Evolutionary conservation across 2,797 vertebrate species (phyloP), one percentile per base, ranked within the genome.

Genomic region (Gobionotothen gibberifrons): DNA sequence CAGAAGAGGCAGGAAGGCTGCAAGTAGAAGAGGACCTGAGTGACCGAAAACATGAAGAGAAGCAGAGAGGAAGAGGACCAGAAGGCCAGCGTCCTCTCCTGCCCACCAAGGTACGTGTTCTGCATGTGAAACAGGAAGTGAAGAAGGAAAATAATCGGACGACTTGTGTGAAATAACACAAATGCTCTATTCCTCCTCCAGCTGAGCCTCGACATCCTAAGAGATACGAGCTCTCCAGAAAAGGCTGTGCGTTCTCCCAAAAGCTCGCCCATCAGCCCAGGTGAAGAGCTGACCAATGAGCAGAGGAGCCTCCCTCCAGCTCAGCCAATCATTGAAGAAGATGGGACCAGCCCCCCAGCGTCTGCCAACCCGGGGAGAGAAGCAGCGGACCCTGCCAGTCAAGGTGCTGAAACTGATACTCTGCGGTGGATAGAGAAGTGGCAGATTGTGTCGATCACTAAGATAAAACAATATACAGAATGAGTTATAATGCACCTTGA

Each of bases 71-170:
- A 0, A 78, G 85, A 68, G 93, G 90, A 32, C 82, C 88, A 36
- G 90, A 92, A 54, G 88, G 89, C 39, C 91, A 91, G 61, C 90
- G 83, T 72, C 89, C 92, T 54, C 86, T 87, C 5, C 74, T 90
- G 63, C 83, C 87, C 58, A 89, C 72, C 67, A 93, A 95, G 90
- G 88, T 89, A 15, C 46, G 76, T 81, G 43, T n/a, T 1, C 47
- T 5, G 32, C 21, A 17, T 26, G n/a, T 10, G 1, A 16, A 36
- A 61, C 15, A 54, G 26, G 2, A 9, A 0, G 1, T 6, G 36
- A 36, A 36, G 8, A 36, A 36, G 19, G 42, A 36, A 58, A 58
- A 29, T n/a, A 36, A 36, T 9, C 32, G 0, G 2, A 60, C 14
- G 19, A 39, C 10, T 36, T 36, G 2, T 17, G 1, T 29, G 1